Evolutionary conservation across 2,888 invertebrate species (phyloP), one percentile per base, ranked within the genome.

Genomic region (Platycheirus albimanus): DNA sequence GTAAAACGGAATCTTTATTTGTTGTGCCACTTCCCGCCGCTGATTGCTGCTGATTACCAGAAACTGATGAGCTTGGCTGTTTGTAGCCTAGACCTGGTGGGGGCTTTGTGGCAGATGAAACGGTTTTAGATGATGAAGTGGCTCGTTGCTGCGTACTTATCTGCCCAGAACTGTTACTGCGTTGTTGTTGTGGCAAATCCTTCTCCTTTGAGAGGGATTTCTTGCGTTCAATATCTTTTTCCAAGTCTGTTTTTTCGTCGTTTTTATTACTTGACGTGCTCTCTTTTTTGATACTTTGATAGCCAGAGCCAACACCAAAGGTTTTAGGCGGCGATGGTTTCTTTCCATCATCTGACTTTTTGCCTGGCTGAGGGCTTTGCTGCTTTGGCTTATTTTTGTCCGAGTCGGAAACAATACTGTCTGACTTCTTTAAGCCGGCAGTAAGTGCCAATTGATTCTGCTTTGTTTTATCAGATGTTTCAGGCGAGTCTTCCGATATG

Each of bases 181-280:
- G 85, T 70, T 85, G 87, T 58, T 85, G 87, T 47, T 81, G 84
- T 7, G 70, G 58, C 7, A 75, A 13, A 15, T 88, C 88, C 91
- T 92, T 79, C 87, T 88, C 88, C 52, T 87, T 86, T 56, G 90
- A 81, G 69, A 87, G 52, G 0, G 87, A 87, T 80, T 88, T 88
- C 52, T 86, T 87, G 4, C 86, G 74, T 20, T 85, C 85, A 13
- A 52, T 15, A 49, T 85, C 85, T 33, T 58, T 93, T 6, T 96
- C 97, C 89, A 97, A 96, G 96, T 90, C 97, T 96, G 56, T 95
- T 96, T 87, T 94, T 66, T 94, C 93, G 72, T 94, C 93, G 19
- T 91, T 84, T 64, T 86, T 85, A 2, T 67, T 71, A 33, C 84
- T 86, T 0, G 86, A 85, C 17, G 71, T 71, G 61, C 86, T 85